A percentile compares a stretch with the other conserved stretches of the same genome.
phyloP scores from a whole-genome alignment of 2,797 vertebrate species.

The Pipistrellus kuhlii region DNA sequence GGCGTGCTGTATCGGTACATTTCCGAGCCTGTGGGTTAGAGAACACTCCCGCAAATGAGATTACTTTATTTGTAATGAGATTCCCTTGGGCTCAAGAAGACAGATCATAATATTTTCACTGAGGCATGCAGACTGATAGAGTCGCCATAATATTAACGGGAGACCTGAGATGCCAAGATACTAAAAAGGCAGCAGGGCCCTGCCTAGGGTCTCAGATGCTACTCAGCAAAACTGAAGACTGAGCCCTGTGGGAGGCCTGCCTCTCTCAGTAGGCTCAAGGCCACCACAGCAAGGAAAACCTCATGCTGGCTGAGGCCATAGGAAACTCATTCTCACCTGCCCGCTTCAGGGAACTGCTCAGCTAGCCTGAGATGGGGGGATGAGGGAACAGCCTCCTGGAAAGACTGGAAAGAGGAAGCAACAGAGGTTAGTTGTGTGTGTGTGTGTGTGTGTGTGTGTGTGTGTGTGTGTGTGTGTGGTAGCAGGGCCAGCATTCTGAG shows the following conservation, averaged over 20 bases:
- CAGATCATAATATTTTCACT: constrained; percentile 73
- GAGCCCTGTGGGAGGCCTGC: background rate
- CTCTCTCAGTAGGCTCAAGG: background rate
- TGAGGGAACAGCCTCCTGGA: background rate
- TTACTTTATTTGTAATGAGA: constrained; percentile 79
- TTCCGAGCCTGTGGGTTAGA: constrained; percentile 73
- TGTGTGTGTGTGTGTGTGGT: too few relatives aligned
- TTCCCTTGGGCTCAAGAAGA: constrained; percentile 63
- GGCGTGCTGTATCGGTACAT: constrained; percentile 68
- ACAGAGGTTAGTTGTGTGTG: background rate
- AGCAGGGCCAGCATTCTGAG: background rate
- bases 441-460: too few relatives aligned
- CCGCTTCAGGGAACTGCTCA: background rate
- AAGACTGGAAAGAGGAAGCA: background rate
- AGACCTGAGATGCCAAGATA: background rate
- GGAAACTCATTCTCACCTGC: background rate
- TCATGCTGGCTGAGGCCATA: accelerated
- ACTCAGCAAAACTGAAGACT: background rate
- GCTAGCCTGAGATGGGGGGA: background rate
- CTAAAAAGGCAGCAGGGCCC: background rate
- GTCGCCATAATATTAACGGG: background rate
- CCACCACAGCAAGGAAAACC: background rate
- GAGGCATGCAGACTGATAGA: constrained; percentile 57
- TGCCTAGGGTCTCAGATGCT: background rate
- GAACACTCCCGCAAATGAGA: constrained; percentile 62